A percentile compares a stretch with the other conserved stretches of the same genome.
Evolutionary conservation across 2,797 vertebrate species (phyloP).

Genomic region (Staurois parvus): DNA sequence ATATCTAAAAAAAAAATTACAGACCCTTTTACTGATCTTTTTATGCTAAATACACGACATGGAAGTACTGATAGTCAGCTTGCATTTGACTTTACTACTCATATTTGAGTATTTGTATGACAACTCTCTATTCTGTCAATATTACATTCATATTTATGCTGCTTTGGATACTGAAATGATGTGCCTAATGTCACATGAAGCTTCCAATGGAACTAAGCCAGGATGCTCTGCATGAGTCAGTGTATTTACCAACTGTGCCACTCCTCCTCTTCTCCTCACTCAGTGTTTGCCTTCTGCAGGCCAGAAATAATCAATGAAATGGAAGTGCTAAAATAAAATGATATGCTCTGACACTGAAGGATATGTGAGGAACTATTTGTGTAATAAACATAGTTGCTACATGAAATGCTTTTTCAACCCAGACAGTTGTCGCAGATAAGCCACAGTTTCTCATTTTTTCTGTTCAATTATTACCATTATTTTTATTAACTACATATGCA

Average conservation of each 20-base stretch:
- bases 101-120: too few relatives aligned
- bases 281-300: background rate
- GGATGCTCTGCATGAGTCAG: background rate
- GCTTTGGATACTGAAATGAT: conserved; percentile 12
- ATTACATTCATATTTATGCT: conserved; percentile 26
- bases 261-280: background rate
- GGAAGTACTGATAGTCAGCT: too few relatives aligned
- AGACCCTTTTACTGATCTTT: too few relatives aligned
- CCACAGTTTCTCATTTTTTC: too few relatives aligned
- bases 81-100: too few relatives aligned
- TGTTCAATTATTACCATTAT: too few relatives aligned
- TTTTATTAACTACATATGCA: too few relatives aligned
- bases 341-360: background rate
- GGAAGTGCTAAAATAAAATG: conserved; percentile 10
- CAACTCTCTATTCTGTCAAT: background rate
- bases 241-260: conserved; percentile 36
- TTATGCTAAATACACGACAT: too few relatives aligned
- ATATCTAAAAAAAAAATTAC: too few relatives aligned
- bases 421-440: background rate
- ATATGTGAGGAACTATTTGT: background rate
- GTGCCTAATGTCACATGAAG: conserved; percentile 22
- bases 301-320: conserved; percentile 13
- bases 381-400: background rate
- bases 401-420: background rate
- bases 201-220: background rate